These are phyloP conservation scores for Sphaerodactylus townsendi DNA, from an alignment of 2,113 vertebrate species.

Conservation along the genomic window DNA sequence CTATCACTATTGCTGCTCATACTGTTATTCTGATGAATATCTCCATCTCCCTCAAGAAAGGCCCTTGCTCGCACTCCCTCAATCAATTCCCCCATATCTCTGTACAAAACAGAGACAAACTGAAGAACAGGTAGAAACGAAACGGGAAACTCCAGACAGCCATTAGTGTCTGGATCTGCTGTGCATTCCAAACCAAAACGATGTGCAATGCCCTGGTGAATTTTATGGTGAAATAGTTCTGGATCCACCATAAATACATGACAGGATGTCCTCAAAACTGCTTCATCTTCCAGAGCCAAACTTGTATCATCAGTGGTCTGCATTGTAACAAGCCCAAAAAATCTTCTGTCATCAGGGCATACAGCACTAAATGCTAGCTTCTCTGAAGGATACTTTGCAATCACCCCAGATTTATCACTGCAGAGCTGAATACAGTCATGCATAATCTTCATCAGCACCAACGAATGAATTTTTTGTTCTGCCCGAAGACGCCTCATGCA, in stretches of 20 bases:
- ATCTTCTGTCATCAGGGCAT: slow-evolving; percentile 91
- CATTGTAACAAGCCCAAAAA: slow-evolving; percentile 97
- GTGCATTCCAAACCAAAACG: slow-evolving; percentile 94
- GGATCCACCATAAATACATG: slow-evolving; percentile 98
- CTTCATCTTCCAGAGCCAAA: slow-evolving; percentile 81
- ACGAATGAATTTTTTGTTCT: slow-evolving; percentile 92
- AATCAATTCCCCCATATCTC: slow-evolving; percentile 95
- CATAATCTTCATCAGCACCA: slow-evolving; percentile 95
- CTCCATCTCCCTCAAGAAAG: slow-evolving; percentile 88
- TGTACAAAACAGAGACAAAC: slow-evolving; percentile 93
- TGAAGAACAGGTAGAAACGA: slow-evolving; percentile 94
- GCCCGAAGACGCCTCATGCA: slow-evolving; percentile 96
- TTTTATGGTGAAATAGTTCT: slow-evolving; percentile 91
- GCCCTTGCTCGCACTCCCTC: slow-evolving; percentile 92
- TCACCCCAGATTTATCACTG: slow-evolving; percentile 80
- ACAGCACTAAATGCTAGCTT: slow-evolving; percentile 96
- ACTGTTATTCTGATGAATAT: slow-evolving; percentile 92
- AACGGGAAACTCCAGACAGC: slow-evolving; percentile 93
- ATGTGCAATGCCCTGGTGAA: slow-evolving; percentile 87
- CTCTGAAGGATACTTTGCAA: slow-evolving; percentile 94
- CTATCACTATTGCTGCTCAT: slow-evolving; percentile 98
- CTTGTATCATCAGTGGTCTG: slow-evolving; percentile 83
- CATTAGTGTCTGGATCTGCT: slow-evolving; percentile 91
- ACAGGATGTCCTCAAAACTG: slow-evolving; percentile 89
- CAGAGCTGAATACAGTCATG: slow-evolving; percentile 92